phyloP scores from a whole-genome alignment of 2,113 vertebrate genomes.

The Romanogobio albipinnatus region DNA sequence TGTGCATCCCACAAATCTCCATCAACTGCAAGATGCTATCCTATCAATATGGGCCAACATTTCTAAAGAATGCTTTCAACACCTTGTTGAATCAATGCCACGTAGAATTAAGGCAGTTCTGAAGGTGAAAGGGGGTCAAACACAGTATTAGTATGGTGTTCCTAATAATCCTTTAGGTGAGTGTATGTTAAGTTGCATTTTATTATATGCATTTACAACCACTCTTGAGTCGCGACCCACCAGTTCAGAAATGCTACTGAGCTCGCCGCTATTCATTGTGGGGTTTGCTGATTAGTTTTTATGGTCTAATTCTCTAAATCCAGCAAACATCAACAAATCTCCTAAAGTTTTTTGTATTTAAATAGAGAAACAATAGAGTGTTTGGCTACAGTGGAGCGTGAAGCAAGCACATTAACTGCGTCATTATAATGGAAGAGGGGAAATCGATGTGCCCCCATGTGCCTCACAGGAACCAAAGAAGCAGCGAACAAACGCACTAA shows the following conservation, averaged over 20 bases:
- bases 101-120: too few species aligned
- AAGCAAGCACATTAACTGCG: constrained; percentile 76
- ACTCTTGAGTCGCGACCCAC: neutral
- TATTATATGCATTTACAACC: neutral
- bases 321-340: constrained; percentile 8
- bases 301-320: constrained; percentile 15
- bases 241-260: neutral
- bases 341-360: constrained; percentile 1
- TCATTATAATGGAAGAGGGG: constrained; percentile 65
- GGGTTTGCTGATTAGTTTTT: neutral
- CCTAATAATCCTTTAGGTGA: too few species aligned
- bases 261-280: neutral
- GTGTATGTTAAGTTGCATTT: neutral
- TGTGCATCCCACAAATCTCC: too few species aligned
- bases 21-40: too few species aligned
- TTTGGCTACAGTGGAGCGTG: constrained; percentile 75
- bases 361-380: constrained; percentile 21
- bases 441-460: constrained; percentile 39
- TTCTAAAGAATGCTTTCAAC: too few species aligned
- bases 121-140: too few species aligned
- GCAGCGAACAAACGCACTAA: constrained; percentile 27
- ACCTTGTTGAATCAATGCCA: too few species aligned
- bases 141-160: too few species aligned
- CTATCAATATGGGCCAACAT: too few species aligned
- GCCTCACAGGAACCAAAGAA: neutral